These are phyloP conservation scores for Seira musarum DNA, from an alignment of 2,888 invertebrate species.

Conservation along the genomic window DNA sequence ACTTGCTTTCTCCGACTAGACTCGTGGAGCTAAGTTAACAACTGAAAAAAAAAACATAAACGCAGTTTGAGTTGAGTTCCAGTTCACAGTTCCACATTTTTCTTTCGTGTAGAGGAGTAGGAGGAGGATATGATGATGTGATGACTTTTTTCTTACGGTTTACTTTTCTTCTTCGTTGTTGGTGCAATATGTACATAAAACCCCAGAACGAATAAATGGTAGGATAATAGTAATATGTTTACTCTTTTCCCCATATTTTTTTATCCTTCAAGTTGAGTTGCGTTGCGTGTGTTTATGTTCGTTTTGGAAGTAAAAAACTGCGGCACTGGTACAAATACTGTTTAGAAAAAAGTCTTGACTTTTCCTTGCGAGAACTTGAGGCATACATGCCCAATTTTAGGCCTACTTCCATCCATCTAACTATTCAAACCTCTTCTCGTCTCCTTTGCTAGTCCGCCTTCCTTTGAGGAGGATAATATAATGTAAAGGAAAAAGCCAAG, in stretches of 20 bases:
- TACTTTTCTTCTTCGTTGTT: slow-evolving; percentile 6
- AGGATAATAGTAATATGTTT: too few species aligned
- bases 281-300: background rate
- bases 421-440: too few species aligned
- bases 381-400: slow-evolving; percentile 39
- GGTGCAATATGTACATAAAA: slow-evolving; percentile 40
- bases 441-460: too few species aligned
- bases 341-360: background rate
- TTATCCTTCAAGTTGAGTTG: background rate
- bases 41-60: too few species aligned
- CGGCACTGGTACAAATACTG: background rate
- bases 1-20: background rate
- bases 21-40: too few species aligned
- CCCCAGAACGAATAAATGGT: too few species aligned
- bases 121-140: too few species aligned
- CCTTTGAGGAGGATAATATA: too few species aligned
- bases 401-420: too few species aligned
- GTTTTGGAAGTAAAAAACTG: background rate
- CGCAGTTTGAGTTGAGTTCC: too few species aligned
- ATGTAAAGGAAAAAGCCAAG: slow-evolving; percentile 23
- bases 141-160: slow-evolving; percentile 15
- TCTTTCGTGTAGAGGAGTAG: too few species aligned
- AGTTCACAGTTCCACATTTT: background rate
- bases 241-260: background rate
- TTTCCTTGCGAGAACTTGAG: background rate